A percentile compares a stretch with the other conserved stretches of the same genome.
These are phyloP conservation scores for Piscicola geometra DNA, from an alignment of 2,888 invertebrate species.

Conservation along the genomic window DNA sequence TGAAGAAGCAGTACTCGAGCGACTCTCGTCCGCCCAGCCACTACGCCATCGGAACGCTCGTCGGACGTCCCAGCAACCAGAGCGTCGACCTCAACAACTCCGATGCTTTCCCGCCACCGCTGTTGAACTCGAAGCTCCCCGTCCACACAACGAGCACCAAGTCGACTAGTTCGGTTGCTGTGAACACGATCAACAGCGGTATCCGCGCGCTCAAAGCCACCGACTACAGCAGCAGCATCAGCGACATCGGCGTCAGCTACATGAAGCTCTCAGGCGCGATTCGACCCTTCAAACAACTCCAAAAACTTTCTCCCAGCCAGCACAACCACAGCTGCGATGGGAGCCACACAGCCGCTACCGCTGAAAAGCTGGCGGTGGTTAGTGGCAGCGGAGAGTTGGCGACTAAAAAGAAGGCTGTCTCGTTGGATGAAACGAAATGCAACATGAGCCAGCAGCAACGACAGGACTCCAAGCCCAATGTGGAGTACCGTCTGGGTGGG, in stretches of 20 bases:
- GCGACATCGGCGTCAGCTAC: slow-evolving; percentile 91
- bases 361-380: slow-evolving; percentile 3
- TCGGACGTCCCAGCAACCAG: neutral
- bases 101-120: slow-evolving; percentile 1
- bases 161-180: slow-evolving; percentile 25
- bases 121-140: neutral
- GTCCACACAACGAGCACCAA: neutral
- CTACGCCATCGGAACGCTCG: neutral
- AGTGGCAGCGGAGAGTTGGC: slow-evolving; percentile 16
- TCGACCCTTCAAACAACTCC: slow-evolving; percentile 79
- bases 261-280: slow-evolving; percentile 92
- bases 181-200: slow-evolving; percentile 29
- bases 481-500: slow-evolving; percentile 69
- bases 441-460: neutral
- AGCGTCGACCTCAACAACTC: slow-evolving; percentile 4
- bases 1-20: neutral
- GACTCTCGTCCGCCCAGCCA: neutral
- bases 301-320: slow-evolving; percentile 67
- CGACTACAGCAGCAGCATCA: slow-evolving; percentile 35
- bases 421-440: slow-evolving; percentile 56
- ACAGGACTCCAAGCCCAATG: slow-evolving; percentile 59
- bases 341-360: neutral
- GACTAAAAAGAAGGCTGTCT: slow-evolving; percentile 61
- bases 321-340: slow-evolving; percentile 26
- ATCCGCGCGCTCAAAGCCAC: slow-evolving; percentile 21